Percentiles rank a stretch among this genome's conserved stretches.
These are phyloP conservation scores for Crossocerus cetratus DNA, from an alignment of 2,888 invertebrate genomes.

Conservation along the genomic window DNA sequence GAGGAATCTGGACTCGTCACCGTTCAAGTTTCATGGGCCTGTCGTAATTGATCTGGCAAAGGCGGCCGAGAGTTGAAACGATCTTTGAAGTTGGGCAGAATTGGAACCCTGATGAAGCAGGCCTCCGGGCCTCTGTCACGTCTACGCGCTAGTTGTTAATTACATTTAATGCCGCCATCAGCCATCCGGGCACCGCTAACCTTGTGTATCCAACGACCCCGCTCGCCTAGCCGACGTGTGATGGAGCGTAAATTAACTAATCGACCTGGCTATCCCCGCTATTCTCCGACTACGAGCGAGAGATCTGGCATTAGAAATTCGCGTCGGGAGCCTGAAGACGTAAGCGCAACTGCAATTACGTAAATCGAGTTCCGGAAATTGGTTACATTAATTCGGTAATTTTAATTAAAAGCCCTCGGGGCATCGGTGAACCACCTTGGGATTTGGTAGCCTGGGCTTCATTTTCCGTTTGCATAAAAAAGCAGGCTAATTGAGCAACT, in stretches of 20 bases:
- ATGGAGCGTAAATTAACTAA: slow-evolving; percentile 62
- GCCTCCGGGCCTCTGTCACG: slow-evolving; percentile 39
- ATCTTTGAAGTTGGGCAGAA: slow-evolving; percentile 1
- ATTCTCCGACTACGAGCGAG: slow-evolving; percentile 29
- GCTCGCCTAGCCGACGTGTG: slow-evolving; percentile 9
- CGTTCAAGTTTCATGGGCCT: too few relatives aligned
- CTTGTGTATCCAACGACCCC: slow-evolving; percentile 14
- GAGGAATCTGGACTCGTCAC: too few relatives aligned
- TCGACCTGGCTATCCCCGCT: slow-evolving; percentile 45
- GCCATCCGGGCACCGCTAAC: slow-evolving; percentile 37
- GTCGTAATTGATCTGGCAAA: too few relatives aligned
- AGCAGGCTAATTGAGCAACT: too few relatives aligned
- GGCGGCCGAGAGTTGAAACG: too few relatives aligned
- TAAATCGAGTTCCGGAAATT: not conserved
- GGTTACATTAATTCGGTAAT: too few relatives aligned
- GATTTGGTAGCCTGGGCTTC: too few relatives aligned
- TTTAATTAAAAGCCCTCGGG: too few relatives aligned
- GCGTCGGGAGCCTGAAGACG: not conserved
- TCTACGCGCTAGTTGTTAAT: slow-evolving; percentile 57
- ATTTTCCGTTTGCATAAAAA: too few relatives aligned
- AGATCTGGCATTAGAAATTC: slow-evolving; percentile 15
- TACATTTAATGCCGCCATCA: slow-evolving; percentile 57
- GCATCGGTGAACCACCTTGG: too few relatives aligned
- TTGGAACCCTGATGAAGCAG: slow-evolving; percentile 23
- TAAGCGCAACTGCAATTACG: not conserved